Base-by-base conservation (phyloP, 2,888 invertebrate species). In the Eupelmus urozonus region DNA sequence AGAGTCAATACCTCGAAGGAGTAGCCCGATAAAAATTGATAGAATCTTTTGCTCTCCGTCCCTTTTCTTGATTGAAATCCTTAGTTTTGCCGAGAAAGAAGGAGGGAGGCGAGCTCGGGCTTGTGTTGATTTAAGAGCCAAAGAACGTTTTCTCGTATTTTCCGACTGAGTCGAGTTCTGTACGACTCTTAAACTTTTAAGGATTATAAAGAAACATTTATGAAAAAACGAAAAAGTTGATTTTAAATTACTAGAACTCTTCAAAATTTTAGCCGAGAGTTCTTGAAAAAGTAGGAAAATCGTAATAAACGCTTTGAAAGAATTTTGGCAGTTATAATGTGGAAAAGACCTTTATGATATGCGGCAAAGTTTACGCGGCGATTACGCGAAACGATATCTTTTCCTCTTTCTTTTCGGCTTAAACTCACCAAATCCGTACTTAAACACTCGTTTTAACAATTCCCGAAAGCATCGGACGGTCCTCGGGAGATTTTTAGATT, bases 381-480 rank as follows among this genome's bases (percentile, higher is more conserved):
- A 25, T 20, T 29, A 27, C 18, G 23, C 49, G 51, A 57, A 51
- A n/a, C 29, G 16, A 18, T 1, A 29, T 29, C 20, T 40, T 13
- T 53, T 29, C n/a, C 53, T 23, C 53, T 18, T 18, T 25, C 18
- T 5, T 23, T 45, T 45, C 45, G 16, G 4, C 13, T 2, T 34
- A 3, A 34, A 45, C 16, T 45, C 45, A 16, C 13, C 13, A 45
- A 42, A 27, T 20, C 27, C 16, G 27, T 18, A 11, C n/a, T n/a
- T n/a, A 18, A 60, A 25, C 23, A 29, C 18, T 57, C 18, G 29
- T n/a, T 16, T 59, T 29, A 25, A 45, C 34, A 5, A 1, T 62
- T 45, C 49, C 18, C 42, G 25, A 45, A 70, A 66, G 76, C 79
- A 29, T 75, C 74, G 57, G 59, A 75, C 72, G 79, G 80, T 78